Base-by-base conservation (phyloP, 2,113 vertebrate species). In the Panurus biarmicus region DNA sequence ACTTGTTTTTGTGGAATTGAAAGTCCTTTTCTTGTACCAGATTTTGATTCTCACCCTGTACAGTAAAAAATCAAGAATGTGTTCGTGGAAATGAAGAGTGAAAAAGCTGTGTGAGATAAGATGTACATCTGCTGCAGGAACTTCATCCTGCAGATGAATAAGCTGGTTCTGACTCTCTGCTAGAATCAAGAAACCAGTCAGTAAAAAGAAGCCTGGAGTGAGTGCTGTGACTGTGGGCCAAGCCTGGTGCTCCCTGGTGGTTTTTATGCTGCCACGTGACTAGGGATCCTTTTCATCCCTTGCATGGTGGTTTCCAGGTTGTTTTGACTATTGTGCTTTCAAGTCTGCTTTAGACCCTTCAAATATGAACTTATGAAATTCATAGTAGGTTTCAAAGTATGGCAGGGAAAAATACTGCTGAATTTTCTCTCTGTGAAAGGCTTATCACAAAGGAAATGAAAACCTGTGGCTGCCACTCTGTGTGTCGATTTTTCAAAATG, bases 391-490 rank as follows among this genome's bases (percentile, higher is more conserved):
- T 93, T 94, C 54, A 56, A 58, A 93, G 72, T 65, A 13, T n/a
- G 33, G 25, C 31, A 69, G 40, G 45, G 74, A 72, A 45, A 64
- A 62, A 33, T 20, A 44, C 51, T 57, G 45, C 87, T 78, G 54
- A 38, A 22, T 33, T 78, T 74, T 62, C 54, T 64, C 45, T 44
- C 70, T 64, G 1, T 20, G 44, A 53, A 80, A 26, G 40, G 67
- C 66, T 94, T 93, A 91, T 85, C 74, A 4, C 36, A 48, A 75
- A 78, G 87, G 75, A 96, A 95, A 91, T 84, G 45, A 78, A 78
- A 88, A 44, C 45, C 38, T 62, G 5, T 40, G 40, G 36, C 15
- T 87, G 53, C 57, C n/a, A 28, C 70, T 44, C 8, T 8, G 61
- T 33, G 62, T 4, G 0, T 14, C 61, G 54, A 62, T 86, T 84